Evolutionary conservation across 2,888 invertebrate species (phyloP).

Genomic region (Eilema sororculum): DNA sequence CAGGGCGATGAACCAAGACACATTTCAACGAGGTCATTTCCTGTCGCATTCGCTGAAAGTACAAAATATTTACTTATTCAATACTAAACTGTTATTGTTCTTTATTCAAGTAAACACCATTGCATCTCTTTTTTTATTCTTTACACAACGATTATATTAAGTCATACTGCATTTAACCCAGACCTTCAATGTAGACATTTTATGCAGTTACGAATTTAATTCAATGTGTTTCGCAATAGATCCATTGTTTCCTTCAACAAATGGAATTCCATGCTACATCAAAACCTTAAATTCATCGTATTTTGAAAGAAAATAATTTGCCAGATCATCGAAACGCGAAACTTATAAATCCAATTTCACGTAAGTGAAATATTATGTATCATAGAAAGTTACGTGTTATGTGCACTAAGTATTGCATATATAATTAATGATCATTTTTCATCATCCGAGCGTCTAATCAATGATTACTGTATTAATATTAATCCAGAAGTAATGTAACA

Average conservation of each 20-base stretch:
- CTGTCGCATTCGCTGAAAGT: conserved; percentile 22
- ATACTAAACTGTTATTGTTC: conserved; percentile 17
- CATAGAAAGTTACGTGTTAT: neutral
- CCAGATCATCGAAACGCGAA: neutral
- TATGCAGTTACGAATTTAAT: conserved; percentile 16
- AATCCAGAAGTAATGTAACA: neutral
- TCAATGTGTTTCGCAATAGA: conserved; percentile 5
- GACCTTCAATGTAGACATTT: conserved; percentile 6
- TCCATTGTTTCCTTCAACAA: conserved; percentile 15
- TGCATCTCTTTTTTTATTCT: conserved; percentile 17
- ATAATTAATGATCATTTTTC: neutral
- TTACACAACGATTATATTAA: conserved; percentile 23
- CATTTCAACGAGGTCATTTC: conserved; percentile 31
- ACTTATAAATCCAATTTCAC: neutral
- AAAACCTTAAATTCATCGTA: neutral
- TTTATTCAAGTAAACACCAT: conserved; percentile 17
- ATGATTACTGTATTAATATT: neutral
- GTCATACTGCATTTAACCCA: conserved; percentile 18
- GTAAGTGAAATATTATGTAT: neutral
- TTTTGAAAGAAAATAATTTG: neutral
- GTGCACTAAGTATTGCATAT: neutral
- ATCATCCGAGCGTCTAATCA: neutral
- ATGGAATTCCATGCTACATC: neutral
- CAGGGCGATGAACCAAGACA: conserved; percentile 37
- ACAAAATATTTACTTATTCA: conserved; percentile 25